A percentile compares a stretch with the other conserved stretches of the same genome.
Conservation (phyloP, 2,113 vertebrate species). For the Burhinus bistriatus region DNA sequence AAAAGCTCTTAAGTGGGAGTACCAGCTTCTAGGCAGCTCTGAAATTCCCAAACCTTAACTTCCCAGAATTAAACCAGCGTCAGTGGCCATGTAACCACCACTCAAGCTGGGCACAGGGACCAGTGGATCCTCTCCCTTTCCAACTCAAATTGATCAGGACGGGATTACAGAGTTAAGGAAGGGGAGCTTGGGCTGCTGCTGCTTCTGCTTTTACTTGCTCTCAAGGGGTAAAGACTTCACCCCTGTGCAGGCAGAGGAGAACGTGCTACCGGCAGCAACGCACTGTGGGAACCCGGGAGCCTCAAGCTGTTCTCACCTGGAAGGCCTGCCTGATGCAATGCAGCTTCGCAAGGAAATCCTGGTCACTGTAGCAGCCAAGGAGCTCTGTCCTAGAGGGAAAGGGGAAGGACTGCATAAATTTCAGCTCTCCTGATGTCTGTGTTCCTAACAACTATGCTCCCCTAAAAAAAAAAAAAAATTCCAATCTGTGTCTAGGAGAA, state of each 20-base stretch:
- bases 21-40: not conserved
- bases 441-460: not conserved
- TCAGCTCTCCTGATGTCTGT: not conserved
- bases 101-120: not conserved
- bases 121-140: not conserved
- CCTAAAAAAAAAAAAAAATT: not conserved
- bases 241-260: not conserved
- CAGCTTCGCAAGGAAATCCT: constrained; percentile 95
- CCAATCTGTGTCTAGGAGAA: not conserved
- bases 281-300: rapidly evolving
- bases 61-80: not conserved
- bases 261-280: rapidly evolving
- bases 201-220: not conserved
- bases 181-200: not conserved
- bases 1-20: not conserved
- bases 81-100: not conserved
- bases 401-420: not conserved
- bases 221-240: not conserved
- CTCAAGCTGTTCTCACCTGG: constrained; percentile 72
- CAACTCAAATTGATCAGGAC: not conserved
- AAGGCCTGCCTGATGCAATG: constrained; percentile 96
- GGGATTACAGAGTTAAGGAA: not conserved
- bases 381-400: constrained; percentile 80
- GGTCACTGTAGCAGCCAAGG: constrained; percentile 91
- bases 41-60: not conserved